Evolutionary conservation across 2,113 vertebrate species (phyloP).

Genomic region (Rhabdomys dilectus): DNA sequence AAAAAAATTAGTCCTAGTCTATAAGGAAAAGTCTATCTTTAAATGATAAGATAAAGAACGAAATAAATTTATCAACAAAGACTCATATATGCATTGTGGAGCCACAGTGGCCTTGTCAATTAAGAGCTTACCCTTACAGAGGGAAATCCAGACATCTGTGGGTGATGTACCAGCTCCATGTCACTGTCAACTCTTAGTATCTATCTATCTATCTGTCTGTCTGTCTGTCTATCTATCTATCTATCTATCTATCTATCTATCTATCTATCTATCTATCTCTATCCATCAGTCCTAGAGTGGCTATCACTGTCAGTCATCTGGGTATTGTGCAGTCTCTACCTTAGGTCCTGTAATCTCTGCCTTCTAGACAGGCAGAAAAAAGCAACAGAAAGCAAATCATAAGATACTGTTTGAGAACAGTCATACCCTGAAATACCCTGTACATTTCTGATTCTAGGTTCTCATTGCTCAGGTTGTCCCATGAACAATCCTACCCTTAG

Average conservation of each 20-base stretch:
- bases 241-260: too few species aligned
- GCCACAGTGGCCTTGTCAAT: background rate
- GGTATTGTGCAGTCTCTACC: background rate
- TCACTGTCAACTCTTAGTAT: accelerated
- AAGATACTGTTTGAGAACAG: background rate
- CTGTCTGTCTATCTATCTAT: too few species aligned
- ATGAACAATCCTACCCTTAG: background rate
- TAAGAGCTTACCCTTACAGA: background rate
- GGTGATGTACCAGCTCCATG: too few species aligned
- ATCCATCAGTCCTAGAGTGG: too few species aligned
- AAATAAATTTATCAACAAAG: background rate
- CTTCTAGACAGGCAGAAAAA: background rate
- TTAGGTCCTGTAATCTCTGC: background rate
- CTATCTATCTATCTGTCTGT: too few species aligned
- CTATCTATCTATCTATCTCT: background rate
- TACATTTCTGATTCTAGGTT: background rate
- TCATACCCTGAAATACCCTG: background rate
- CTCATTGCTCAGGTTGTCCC: background rate
- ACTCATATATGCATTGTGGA: background rate
- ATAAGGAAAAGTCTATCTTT: background rate
- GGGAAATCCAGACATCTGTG: background rate
- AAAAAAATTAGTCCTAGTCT: background rate
- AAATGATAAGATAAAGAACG: slow-evolving; percentile 5
- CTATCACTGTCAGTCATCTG: background rate
- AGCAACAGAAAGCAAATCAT: background rate